These are phyloP conservation scores for Odontesthes bonariensis DNA, from an alignment of 2,113 vertebrate genomes.

Conservation along the genomic window DNA sequence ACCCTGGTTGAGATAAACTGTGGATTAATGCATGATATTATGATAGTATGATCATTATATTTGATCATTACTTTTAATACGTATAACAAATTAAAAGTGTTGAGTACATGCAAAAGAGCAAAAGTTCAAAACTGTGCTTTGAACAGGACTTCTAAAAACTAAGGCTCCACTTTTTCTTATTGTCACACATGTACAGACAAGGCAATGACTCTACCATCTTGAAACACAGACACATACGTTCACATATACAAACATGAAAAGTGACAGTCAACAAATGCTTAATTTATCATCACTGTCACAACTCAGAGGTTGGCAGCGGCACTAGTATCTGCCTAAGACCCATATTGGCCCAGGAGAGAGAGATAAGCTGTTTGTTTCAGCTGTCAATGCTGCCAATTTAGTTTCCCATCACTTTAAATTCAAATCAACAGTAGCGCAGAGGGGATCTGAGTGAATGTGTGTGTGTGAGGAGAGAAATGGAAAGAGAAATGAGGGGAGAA, in stretches of 20 bases:
- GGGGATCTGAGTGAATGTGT: conserved; percentile 72
- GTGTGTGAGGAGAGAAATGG: conserved; percentile 64
- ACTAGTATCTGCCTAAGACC: conserved; percentile 77
- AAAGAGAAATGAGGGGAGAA: conserved; percentile 50
- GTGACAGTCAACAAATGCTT: conserved; percentile 75
- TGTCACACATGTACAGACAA: conserved; percentile 8
- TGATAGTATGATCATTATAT: not conserved
- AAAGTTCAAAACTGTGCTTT: not conserved
- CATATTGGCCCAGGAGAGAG: conserved; percentile 77
- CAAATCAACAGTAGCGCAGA: conserved; percentile 79
- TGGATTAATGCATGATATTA: not conserved
- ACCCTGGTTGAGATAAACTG: not conserved
- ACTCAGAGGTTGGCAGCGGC: conserved; percentile 75
- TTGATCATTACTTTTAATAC: no score
- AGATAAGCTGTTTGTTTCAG: conserved; percentile 83
- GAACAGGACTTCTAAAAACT: not conserved
- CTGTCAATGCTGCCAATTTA: conserved; percentile 81
- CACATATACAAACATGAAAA: conserved; percentile 39
- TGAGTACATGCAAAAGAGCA: not conserved
- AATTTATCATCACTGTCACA: conserved; percentile 80
- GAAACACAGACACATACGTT: conserved; percentile 19
- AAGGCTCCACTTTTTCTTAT: not conserved
- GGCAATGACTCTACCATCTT: conserved; percentile 11
- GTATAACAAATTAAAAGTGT: not conserved
- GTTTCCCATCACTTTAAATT: conserved; percentile 82